phyloP scores from a whole-genome alignment of 1,140 invertebrate genomes.

The Drosophila pandora region DNA sequence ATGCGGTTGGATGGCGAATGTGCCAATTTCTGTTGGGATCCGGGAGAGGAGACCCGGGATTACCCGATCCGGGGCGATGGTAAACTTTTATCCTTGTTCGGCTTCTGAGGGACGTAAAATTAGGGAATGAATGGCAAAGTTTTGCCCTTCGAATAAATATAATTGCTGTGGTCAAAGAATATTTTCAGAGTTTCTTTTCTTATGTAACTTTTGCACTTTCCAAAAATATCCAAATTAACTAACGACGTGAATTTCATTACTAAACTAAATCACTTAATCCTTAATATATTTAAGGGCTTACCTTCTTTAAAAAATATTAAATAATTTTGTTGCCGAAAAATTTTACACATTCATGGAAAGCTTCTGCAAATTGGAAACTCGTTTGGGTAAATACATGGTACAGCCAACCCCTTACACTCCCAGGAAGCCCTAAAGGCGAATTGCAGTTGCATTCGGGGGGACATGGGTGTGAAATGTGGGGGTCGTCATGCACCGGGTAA shows the following conservation, averaged over 20 bases:
- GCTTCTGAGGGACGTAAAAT: conserved; percentile 5
- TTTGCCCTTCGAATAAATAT: conserved; percentile 18
- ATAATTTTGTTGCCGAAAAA: background rate
- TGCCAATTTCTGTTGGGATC: conserved; percentile 42
- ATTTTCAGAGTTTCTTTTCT: background rate
- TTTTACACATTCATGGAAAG: background rate
- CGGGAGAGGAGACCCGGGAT: conserved; percentile 11
- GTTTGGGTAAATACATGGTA: background rate
- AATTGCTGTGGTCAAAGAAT: conserved; percentile 15
- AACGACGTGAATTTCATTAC: background rate
- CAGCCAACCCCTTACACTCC: background rate
- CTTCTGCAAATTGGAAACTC: conserved; percentile 6
- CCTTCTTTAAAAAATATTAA: background rate
- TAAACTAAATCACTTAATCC: background rate
- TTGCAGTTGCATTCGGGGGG: conserved; percentile 5
- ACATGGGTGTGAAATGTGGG: background rate
- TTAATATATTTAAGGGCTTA: too few relatives aligned
- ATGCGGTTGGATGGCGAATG: conserved; percentile 69
- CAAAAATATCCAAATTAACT: background rate
- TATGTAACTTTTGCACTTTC: background rate
- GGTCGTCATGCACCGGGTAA: conserved; percentile 13
- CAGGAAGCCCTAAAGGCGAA: conserved; percentile 10
- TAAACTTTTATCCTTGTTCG: conserved; percentile 45
- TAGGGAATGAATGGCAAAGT: conserved; percentile 16
- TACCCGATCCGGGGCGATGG: conserved; percentile 26